phyloP scores from a whole-genome alignment of 2,888 invertebrate species.

The Rosalia funebris region DNA sequence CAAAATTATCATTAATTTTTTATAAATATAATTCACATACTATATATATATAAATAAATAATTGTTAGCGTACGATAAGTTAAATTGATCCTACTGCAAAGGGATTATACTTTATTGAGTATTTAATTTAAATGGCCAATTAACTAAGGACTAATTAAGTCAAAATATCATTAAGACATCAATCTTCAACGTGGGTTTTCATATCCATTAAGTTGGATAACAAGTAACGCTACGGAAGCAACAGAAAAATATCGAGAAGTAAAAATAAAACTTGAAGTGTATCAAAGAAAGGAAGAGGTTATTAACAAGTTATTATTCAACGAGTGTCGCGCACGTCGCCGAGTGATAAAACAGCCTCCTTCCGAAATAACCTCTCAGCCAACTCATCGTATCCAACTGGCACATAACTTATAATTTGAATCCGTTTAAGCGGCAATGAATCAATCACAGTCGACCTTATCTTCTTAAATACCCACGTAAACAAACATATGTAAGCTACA shows the following conservation, averaged over 20 bases:
- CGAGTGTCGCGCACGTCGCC: slow-evolving; percentile 16
- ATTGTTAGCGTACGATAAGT: too few relatives aligned
- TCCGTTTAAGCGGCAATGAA: slow-evolving; percentile 54
- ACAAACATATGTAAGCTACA: slow-evolving; percentile 62
- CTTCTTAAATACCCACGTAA: slow-evolving; percentile 59
- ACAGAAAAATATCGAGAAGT: not conserved
- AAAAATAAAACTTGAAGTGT: slow-evolving; percentile 8
- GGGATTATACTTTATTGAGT: too few relatives aligned
- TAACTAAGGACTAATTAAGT: too few relatives aligned
- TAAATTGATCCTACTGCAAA: too few relatives aligned
- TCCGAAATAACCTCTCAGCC: slow-evolving; percentile 29
- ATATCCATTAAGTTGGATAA: too few relatives aligned
- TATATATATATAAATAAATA: too few relatives aligned
- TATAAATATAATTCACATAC: too few relatives aligned
- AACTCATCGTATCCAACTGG: slow-evolving; percentile 30
- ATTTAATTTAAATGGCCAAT: too few relatives aligned
- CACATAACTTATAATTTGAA: slow-evolving; percentile 50
- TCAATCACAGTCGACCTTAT: slow-evolving; percentile 60
- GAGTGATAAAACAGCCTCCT: slow-evolving; percentile 25
- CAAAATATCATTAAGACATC: too few relatives aligned
- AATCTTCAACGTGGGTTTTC: too few relatives aligned
- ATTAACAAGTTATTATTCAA: slow-evolving; percentile 29
- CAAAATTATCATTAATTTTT: too few relatives aligned
- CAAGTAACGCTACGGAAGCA: too few relatives aligned
- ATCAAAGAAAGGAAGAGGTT: slow-evolving; percentile 22